Base-by-base conservation (phyloP, 2,113 vertebrate species). In the Neogobius melanostomus region DNA sequence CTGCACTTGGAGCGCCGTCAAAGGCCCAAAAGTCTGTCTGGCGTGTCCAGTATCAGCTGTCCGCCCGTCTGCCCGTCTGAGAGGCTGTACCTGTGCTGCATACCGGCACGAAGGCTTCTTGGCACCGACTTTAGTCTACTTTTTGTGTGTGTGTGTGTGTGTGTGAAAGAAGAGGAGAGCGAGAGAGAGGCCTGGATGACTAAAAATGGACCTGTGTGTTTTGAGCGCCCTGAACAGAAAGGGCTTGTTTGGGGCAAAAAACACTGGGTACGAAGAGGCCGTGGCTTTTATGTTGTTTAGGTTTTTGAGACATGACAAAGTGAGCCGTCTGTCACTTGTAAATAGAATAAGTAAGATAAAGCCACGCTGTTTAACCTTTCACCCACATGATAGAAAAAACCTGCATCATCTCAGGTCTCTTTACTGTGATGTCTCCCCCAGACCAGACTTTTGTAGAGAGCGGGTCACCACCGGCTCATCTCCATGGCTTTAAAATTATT, bases 91-190 rank as follows among this genome's bases (percentile, higher is more conserved):
- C 60, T 66, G 48, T 72, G 72, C 72, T 10, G 52, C 81, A 85
- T 85, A 74, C 83, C 68, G 82, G 3, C 59, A 71, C 82, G 85
- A 82, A 64, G 61, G 81, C 66, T 82, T 81, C 77, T 84, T 89
- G 77, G 81, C 72, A 66, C 56, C 1, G 4, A 28, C 9, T 36
- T 63, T 44, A 10, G 64, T 68, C 17, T 0, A 42, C 51, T 64
- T 59, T 52, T 17, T 77, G n/a, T 67, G 1, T 36, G 21, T n/a
- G n/a, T n/a, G 21, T 21, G 21, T 21, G 1, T 21, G 21, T 21
- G 21, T 36, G 4, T 36, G 64, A 52, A 45, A 11, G 46, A 47
- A 47, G 6, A 47, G 46, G 28, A 59, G 42, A 56, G 44, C 15
- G 28, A 59, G 42, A 28, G 11, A 36, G 21, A 36, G 28, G 63